A percentile compares a stretch with the other conserved stretches of the same genome.
These are phyloP conservation scores for Drosophila multiciliata DNA, from an alignment of 2,888 invertebrate species.

Conservation along the genomic window DNA sequence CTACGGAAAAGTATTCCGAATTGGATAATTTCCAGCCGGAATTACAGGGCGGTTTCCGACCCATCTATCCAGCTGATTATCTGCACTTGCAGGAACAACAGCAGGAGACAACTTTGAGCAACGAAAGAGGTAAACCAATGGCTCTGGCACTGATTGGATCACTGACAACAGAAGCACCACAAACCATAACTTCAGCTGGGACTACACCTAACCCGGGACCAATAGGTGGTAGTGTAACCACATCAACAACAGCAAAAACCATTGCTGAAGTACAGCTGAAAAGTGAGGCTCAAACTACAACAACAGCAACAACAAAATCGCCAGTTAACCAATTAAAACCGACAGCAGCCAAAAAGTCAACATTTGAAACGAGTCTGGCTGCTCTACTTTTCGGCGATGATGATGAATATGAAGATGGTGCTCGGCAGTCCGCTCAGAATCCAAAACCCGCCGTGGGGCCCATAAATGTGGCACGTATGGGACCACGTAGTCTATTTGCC, in stretches of 20 bases:
- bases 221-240: conserved; percentile 6
- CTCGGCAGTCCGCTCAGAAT: conserved; percentile 58
- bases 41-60: conserved; percentile 89
- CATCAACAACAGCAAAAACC: conserved; percentile 8
- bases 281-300: background rate
- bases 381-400: conserved; percentile 84
- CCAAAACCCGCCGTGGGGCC: conserved; percentile 67
- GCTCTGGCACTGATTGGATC: conserved; percentile 49
- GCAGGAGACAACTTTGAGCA: conserved; percentile 40
- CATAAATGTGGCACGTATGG: conserved; percentile 81
- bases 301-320: conserved; percentile 40
- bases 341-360: conserved; percentile 77
- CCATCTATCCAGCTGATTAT: conserved; percentile 87
- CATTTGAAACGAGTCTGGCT: conserved; percentile 83
- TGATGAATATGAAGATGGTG: conserved; percentile 70
- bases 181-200: conserved; percentile 8
- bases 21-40: conserved; percentile 89
- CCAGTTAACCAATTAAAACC: conserved; percentile 36
- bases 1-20: conserved; percentile 86
- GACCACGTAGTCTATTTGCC: conserved; percentile 74
- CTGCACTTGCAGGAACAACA: conserved; percentile 62
- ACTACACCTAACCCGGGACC: conserved; percentile 14
- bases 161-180: conserved; percentile 9
- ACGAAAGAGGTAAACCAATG: conserved; percentile 38
- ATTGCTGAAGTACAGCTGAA: conserved; percentile 10